A percentile compares a stretch with the other conserved stretches of the same genome.
Evolutionary conservation across 2,888 invertebrate species (phyloP).

Genomic region (Schizaphis graminum): DNA sequence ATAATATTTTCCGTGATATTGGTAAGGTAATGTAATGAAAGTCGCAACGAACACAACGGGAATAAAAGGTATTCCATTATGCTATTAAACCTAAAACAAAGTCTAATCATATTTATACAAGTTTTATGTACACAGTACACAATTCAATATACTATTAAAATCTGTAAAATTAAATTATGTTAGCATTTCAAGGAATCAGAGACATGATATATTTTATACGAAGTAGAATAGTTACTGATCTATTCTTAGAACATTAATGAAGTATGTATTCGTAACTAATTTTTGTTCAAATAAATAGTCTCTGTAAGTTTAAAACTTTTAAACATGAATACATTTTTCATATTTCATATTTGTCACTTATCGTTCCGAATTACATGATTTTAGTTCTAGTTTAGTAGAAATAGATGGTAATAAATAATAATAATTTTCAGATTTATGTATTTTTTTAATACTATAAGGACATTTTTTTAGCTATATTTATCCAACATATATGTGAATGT

Average conservation of each 20-base stretch:
- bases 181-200: not conserved
- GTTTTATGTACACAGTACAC: not conserved
- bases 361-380: not conserved
- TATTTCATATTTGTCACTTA: not conserved
- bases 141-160: conserved; percentile 17
- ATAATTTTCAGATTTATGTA: not conserved
- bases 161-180: not conserved
- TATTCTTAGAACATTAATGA: not conserved
- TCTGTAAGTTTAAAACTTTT: too few relatives aligned
- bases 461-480: not conserved
- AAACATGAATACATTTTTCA: too few relatives aligned
- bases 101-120: conserved; percentile 12
- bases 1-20: not conserved
- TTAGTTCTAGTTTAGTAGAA: not conserved
- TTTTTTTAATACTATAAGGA: not conserved
- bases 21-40: conserved; percentile 8
- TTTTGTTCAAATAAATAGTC: not conserved
- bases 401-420: not conserved
- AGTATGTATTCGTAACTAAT: not conserved
- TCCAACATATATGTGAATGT: not conserved
- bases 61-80: conserved; percentile 17
- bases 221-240: not conserved
- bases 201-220: not conserved
- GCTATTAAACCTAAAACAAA: conserved; percentile 5
- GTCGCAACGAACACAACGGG: conserved; percentile 2